Evolutionary conservation across 2,888 invertebrate genomes (phyloP), one percentile per base, ranked within the genome.

Genomic region (Melolontha melolontha): DNA sequence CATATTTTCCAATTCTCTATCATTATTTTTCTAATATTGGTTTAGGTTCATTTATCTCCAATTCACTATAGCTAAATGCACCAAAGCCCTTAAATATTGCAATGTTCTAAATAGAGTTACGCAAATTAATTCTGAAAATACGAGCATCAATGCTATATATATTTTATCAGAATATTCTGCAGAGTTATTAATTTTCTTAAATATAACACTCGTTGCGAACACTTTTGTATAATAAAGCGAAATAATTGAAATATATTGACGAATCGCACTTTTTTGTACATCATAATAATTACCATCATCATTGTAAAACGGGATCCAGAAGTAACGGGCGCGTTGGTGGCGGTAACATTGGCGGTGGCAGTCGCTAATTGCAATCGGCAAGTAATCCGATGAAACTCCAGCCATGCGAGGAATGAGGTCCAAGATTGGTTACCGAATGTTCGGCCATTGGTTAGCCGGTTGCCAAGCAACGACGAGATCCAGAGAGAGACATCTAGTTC

Each of bases 321-420:
- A 17, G 54, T 40, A 50, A n/a, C 44, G 40, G n/a, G 42, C 27
- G 44, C 44, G 16, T 12, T 29, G 59, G 47, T 34, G 59, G 44
- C 59, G 59, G 59, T 29, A 14, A 17, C 50, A 49, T 63, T 63
- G 63, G 51, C 52, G 52, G 51, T 59, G 55, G 42, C 42, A 67
- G 69, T 71, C 69, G 70, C 69, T 71, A 73, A 73, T 73, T 73
- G 69, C 72, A 70, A 70, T 68, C 71, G 70, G 66, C 72, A 76
- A 76, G 74, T 79, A 79, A 80, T 78, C 79, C 75, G 74, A 76
- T 71, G 72, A 78, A 78, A 66, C 59, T 64, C 80, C 82, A 80
- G 80, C 81, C 82, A 82, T 81, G 81, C 81, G 81, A 79, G 80
- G 80, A 82, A 82, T 81, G 81, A 81, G 81, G 80, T 82, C 81